Conservation (phyloP, 2,113 vertebrate species). For the Cinclus cinclus region DNA sequence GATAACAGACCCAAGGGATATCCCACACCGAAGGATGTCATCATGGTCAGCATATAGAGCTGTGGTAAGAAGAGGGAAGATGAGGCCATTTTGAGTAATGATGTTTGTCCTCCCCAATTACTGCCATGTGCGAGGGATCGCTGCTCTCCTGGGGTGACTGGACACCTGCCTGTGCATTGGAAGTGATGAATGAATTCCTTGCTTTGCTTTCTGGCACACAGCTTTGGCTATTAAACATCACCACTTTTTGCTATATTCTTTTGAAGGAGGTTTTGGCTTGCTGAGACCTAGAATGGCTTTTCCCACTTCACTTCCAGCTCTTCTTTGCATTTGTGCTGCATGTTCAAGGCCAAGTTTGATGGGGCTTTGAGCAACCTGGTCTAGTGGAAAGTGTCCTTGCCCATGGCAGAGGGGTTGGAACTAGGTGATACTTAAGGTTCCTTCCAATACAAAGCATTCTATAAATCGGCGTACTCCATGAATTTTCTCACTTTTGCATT, state of each 20-base stretch:
- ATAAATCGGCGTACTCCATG: neutral
- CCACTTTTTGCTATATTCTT: neutral
- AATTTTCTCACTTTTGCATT: neutral
- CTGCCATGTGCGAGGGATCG: neutral
- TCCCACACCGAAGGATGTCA: neutral
- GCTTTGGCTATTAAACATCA: neutral
- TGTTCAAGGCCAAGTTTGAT: neutral
- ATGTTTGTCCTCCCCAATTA: neutral
- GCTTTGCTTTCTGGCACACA: neutral
- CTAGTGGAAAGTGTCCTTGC: neutral
- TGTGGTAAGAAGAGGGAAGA: neutral
- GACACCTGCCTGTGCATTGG: neutral
- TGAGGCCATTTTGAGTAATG: accelerated
- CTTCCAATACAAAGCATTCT: neutral
- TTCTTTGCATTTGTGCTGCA: neutral
- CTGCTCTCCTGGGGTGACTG: neutral
- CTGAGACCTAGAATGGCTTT: neutral
- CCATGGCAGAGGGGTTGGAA: neutral
- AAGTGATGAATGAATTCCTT: neutral
- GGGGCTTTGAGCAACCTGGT: neutral
- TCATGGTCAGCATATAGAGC: neutral
- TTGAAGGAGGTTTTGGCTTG: neutral
- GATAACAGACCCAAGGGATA: neutral
- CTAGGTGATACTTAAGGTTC: neutral
- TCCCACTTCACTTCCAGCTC: neutral